Percentiles rank a stretch among this genome's conserved stretches.
Evolutionary conservation across 2,113 vertebrate species (phyloP).

Genomic region (Acrocephalus kingi): DNA sequence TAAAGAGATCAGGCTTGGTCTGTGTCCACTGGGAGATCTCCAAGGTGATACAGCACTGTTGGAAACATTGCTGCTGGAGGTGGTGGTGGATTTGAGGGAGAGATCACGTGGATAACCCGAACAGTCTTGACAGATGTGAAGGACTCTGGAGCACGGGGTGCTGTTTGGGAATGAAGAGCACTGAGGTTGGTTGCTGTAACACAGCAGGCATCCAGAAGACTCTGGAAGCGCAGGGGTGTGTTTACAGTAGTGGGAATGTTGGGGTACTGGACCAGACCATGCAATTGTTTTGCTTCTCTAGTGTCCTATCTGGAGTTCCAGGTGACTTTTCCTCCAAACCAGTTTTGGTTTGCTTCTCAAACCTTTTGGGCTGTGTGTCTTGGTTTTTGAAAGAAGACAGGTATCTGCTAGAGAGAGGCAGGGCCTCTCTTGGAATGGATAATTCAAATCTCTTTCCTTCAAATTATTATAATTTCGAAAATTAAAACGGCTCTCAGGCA

Average conservation of each 20-base stretch:
- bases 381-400: too few species aligned
- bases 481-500: too few species aligned
- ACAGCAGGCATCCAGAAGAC: neutral
- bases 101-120: neutral
- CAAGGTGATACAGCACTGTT: neutral
- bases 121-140: neutral
- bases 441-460: too few species aligned
- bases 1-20: neutral
- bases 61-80: neutral
- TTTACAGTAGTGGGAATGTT: neutral
- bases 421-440: too few species aligned
- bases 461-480: too few species aligned
- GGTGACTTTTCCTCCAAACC: neutral
- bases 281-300: neutral
- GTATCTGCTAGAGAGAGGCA: too few species aligned
- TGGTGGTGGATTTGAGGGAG: neutral
- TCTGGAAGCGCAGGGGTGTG: neutral
- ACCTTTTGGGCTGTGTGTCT: neutral
- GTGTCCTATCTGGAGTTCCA: neutral
- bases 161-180: neutral
- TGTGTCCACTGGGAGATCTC: neutral
- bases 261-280: neutral
- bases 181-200: neutral
- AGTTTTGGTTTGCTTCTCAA: neutral
- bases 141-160: neutral